Conservation (phyloP, 2,888 invertebrate genomes). For the Idaea aversata region DNA sequence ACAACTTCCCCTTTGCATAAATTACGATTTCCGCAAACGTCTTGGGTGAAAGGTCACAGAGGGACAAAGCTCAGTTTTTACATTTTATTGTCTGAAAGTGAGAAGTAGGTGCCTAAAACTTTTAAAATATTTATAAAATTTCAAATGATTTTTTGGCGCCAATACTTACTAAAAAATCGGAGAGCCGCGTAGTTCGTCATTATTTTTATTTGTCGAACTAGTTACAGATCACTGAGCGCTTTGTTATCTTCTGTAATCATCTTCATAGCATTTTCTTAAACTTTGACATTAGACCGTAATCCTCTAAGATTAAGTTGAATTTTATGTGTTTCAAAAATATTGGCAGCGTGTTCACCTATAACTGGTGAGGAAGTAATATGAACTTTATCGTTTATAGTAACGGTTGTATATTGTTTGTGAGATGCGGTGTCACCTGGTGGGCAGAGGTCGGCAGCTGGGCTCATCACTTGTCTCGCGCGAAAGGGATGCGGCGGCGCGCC, state of each 20-base stretch:
- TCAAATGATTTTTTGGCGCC: constrained; percentile 27
- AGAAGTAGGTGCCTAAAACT: constrained; percentile 5
- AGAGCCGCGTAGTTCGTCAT: constrained; percentile 34
- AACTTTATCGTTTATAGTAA: constrained; percentile 22
- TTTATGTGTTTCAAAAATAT: constrained; percentile 37
- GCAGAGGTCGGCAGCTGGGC: constrained; percentile 62
- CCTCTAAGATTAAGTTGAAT: constrained; percentile 41
- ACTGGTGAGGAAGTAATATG: constrained; percentile 16
- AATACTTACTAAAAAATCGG: constrained; percentile 26
- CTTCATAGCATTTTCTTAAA: constrained; percentile 41
- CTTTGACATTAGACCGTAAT: constrained; percentile 39
- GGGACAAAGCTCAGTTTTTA: constrained; percentile 10
- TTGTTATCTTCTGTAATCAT: constrained; percentile 68
- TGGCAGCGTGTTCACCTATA: constrained; percentile 36
- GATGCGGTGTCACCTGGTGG: constrained; percentile 64
- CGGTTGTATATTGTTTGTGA: constrained; percentile 33
- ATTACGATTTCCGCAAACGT: constrained; percentile 66
- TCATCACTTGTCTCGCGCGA: constrained; percentile 76
- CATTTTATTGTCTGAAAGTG: constrained; percentile 4
- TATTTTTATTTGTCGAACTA: constrained; percentile 65
- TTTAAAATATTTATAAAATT: not conserved
- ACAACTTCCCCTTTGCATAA: constrained; percentile 78
- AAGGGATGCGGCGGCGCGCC: constrained; percentile 67
- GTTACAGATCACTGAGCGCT: constrained; percentile 70
- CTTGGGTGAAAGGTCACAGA: constrained; percentile 30